Evolutionary conservation across 2,797 vertebrate species (phyloP).

Genomic region (Anableps anableps): DNA sequence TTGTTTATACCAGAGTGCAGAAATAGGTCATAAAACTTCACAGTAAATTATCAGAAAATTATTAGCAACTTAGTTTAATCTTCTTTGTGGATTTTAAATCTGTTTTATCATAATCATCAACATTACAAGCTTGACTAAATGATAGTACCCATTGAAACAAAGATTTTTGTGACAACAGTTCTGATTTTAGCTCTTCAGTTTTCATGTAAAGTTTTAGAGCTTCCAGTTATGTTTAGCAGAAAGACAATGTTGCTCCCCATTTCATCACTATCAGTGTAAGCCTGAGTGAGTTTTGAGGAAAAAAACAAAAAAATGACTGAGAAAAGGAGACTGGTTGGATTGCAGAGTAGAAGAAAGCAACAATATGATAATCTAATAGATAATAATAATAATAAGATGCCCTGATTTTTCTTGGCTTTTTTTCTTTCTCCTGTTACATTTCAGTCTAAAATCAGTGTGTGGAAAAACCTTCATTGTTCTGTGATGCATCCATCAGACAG

Average conservation of each 20-base stretch:
- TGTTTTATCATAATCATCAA: background rate
- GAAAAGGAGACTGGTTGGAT: background rate
- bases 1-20: background rate
- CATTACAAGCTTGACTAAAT: background rate
- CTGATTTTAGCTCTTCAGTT: background rate
- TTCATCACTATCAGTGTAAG: slow-evolving; percentile 31
- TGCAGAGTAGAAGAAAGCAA: background rate
- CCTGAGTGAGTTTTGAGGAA: slow-evolving; percentile 20
- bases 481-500: slow-evolving; percentile 11
- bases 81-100: background rate
- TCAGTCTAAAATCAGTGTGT: background rate
- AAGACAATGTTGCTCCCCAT: slow-evolving; percentile 34
- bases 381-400: slow-evolving; percentile 16
- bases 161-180: background rate
- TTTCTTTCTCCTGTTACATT: slow-evolving; percentile 36
- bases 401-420: slow-evolving; percentile 37
- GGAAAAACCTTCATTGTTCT: slow-evolving; percentile 25
- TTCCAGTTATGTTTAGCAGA: slow-evolving; percentile 31
- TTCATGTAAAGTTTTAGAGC: background rate
- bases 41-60: background rate
- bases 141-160: background rate
- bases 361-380: slow-evolving; percentile 22
- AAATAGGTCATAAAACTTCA: background rate
- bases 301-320: background rate
- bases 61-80: background rate